A percentile compares a stretch with the other conserved stretches of the same genome.
These are phyloP conservation scores for Agrochola circellaris DNA, from an alignment of 2,888 invertebrate species.

Conservation along the genomic window DNA sequence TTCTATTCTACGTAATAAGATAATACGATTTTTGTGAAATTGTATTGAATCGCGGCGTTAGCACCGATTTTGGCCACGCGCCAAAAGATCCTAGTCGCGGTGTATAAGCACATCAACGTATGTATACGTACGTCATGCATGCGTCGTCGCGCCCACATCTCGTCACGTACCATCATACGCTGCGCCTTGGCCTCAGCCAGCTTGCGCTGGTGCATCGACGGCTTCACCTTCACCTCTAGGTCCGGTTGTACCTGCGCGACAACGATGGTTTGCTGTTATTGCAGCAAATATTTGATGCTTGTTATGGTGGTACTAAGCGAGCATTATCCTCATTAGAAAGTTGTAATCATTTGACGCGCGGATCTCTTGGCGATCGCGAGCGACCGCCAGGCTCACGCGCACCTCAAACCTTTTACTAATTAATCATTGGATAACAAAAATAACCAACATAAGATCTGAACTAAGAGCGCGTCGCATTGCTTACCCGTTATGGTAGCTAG, in stretches of 20 bases:
- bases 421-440: conserved; percentile 83
- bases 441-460: not conserved
- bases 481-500: conserved; percentile 40
- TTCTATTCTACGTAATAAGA: no score
- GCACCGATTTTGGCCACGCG: not conserved
- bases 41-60: not conserved
- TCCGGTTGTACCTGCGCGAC: conserved; percentile 93
- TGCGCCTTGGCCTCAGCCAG: conserved; percentile 96
- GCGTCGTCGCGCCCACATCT: conserved; percentile 92
- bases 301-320: conserved; percentile 8
- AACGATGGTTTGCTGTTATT: not conserved
- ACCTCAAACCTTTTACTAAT: conserved; percentile 90
- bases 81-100: not conserved
- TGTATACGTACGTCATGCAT: conserved; percentile 88
- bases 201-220: conserved; percentile 95
- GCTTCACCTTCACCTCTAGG: conserved; percentile 98
- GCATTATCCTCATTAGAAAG: conserved; percentile 80
- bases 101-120: conserved; percentile 43
- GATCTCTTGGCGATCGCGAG: conserved; percentile 82
- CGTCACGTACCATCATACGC: conserved; percentile 93
- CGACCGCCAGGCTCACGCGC: conserved; percentile 86
- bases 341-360: conserved; percentile 84
- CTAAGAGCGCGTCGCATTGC: not conserved
- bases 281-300: not conserved
- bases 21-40: not conserved